phyloP scores from a whole-genome alignment of 2,888 invertebrate genomes.

The Caenorhabditis angaria region DNA sequence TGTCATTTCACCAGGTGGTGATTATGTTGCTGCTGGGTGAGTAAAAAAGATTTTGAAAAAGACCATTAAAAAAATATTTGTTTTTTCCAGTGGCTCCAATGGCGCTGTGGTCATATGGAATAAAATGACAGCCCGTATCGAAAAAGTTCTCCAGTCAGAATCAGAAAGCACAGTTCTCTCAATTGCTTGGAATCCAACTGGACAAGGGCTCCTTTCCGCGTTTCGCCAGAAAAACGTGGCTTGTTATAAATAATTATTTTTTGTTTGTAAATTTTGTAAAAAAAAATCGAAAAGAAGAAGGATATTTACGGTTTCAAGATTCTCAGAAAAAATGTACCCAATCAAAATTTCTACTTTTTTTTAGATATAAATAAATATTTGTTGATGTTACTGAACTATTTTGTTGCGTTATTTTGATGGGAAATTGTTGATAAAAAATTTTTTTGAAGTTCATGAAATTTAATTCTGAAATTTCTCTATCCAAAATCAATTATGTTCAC shows the following conservation, averaged over 20 bases:
- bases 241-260: slow-evolving; percentile 16
- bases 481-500: too few species aligned
- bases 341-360: too few species aligned
- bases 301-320: neutral
- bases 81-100: neutral
- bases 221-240: slow-evolving; percentile 22
- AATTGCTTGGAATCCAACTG: slow-evolving; percentile 34
- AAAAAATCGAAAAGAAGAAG: neutral
- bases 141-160: neutral
- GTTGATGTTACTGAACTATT: too few species aligned
- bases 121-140: neutral
- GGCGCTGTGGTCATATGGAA: neutral
- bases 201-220: slow-evolving; percentile 26
- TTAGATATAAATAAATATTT: too few species aligned
- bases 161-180: slow-evolving; percentile 25
- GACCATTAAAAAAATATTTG: neutral
- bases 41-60: neutral
- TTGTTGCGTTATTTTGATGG: too few species aligned
- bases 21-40: slow-evolving; percentile 45
- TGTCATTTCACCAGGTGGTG: slow-evolving; percentile 53
- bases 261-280: neutral
- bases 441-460: too few species aligned
- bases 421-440: too few species aligned
- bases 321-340: neutral
- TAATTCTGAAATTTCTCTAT: too few species aligned